These are phyloP conservation scores for Nycticebus coucang DNA, from an alignment of 2,113 vertebrate genomes.

Conservation along the genomic window DNA sequence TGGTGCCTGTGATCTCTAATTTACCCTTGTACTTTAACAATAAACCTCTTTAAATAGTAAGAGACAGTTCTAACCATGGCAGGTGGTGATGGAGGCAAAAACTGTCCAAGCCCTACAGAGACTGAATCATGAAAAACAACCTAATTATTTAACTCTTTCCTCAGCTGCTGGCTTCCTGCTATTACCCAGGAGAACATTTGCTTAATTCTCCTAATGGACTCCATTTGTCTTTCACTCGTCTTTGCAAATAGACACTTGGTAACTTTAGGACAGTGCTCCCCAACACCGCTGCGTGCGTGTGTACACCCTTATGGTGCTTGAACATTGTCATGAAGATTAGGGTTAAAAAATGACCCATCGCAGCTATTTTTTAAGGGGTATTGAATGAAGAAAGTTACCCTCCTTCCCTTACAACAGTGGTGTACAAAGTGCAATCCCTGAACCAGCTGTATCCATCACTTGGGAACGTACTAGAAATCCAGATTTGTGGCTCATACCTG, in stretches of 20 bases:
- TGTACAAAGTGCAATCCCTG: not conserved
- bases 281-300: fast-evolving
- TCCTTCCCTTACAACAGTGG: not conserved
- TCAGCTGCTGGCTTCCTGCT: not conserved
- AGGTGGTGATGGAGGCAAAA: conserved; percentile 34
- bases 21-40: conserved; percentile 48
- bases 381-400: not conserved
- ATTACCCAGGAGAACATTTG: conserved; percentile 1
- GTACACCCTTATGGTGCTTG: not conserved
- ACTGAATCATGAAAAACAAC: conserved; percentile 49
- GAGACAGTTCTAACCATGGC: conserved; percentile 20
- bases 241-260: conserved; percentile 36
- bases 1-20: conserved; percentile 55
- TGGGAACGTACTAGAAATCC: not conserved
- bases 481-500: not conserved
- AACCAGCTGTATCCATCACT: not conserved
- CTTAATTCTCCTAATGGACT: not conserved
- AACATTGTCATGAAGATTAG: conserved; percentile 57
- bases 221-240: not conserved
- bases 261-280: not conserved
- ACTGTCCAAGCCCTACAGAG: not conserved
- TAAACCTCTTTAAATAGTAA: conserved; percentile 48
- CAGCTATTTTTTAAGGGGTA: not conserved
- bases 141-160: conserved; percentile 65
- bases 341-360: conserved; percentile 21